phyloP scores from a whole-genome alignment of 2,113 vertebrate genomes.

The Apodemus sylvaticus region DNA sequence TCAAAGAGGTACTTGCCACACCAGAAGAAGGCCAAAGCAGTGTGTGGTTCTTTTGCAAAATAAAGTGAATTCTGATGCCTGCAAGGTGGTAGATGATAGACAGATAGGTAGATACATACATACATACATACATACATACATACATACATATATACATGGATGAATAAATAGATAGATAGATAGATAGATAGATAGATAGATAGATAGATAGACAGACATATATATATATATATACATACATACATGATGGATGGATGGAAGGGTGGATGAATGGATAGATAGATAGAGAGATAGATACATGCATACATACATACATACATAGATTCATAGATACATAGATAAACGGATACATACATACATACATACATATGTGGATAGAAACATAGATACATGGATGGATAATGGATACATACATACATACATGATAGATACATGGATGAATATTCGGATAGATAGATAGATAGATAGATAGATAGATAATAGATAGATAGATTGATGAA shows the following conservation, averaged over 20 bases:
- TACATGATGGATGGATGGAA: not conserved
- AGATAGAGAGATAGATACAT: not conserved
- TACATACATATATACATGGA: too few relatives aligned
- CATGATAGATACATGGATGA: not conserved
- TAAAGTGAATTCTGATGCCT: slow-evolving; percentile 4
- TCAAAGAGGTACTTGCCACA: not conserved
- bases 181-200: not conserved
- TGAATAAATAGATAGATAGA: not conserved
- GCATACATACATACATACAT: too few relatives aligned
- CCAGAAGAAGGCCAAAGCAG: not conserved
- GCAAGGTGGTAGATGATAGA: not conserved
- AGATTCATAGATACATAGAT: too few relatives aligned
- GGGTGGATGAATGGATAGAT: not conserved
- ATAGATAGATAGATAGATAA: not conserved
- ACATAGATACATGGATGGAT: too few relatives aligned
- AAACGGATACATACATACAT: not conserved
- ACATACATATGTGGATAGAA: not conserved
- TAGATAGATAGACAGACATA: not conserved
- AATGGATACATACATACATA: too few relatives aligned
- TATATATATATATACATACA: too few relatives aligned
- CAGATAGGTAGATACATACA: not conserved
- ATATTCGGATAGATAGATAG: not conserved
- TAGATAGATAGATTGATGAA: not conserved
- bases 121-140: too few relatives aligned
- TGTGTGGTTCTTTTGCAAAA: not conserved